Percentiles rank a stretch among this genome's conserved stretches.
Conservation (phyloP, 2,113 vertebrate genomes). For the Halcyon malimbica region DNA sequence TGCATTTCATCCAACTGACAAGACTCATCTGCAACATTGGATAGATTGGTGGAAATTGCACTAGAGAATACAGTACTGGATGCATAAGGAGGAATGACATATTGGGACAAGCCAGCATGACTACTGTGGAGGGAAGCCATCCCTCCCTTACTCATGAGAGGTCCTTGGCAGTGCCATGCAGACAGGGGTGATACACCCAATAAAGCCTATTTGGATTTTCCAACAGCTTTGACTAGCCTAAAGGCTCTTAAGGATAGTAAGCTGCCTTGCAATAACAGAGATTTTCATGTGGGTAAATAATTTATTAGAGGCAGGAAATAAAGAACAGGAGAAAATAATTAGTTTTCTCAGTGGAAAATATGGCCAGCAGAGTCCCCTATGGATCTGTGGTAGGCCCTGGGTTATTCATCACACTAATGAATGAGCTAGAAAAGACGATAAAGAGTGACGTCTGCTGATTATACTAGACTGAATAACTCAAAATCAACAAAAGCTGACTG, state of each 20-base stretch:
- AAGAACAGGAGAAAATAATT: not conserved
- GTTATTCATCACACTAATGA: not conserved
- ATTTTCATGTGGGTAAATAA: not conserved
- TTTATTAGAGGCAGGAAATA: not conserved
- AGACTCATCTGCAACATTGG: not conserved
- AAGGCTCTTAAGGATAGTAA: not conserved
- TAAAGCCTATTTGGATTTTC: not conserved
- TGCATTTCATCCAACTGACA: rapidly evolving
- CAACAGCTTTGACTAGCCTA: not conserved
- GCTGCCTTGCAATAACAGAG: not conserved
- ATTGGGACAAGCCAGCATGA: not conserved
- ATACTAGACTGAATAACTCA: not conserved
- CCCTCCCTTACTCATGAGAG: not conserved
- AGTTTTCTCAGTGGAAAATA: not conserved
- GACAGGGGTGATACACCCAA: not conserved
- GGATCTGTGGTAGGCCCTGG: not conserved
- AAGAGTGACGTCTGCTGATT: not conserved
- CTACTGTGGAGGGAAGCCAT: not conserved
- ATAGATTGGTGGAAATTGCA: not conserved
- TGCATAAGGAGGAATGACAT: not conserved
- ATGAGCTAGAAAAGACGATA: not conserved
- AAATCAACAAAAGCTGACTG: not conserved
- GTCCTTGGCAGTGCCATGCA: rapidly evolving
- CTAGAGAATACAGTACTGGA: not conserved
- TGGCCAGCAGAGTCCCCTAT: not conserved